phyloP scores from a whole-genome alignment of 2,888 invertebrate species.

The Lasioglossum pauxillum region DNA sequence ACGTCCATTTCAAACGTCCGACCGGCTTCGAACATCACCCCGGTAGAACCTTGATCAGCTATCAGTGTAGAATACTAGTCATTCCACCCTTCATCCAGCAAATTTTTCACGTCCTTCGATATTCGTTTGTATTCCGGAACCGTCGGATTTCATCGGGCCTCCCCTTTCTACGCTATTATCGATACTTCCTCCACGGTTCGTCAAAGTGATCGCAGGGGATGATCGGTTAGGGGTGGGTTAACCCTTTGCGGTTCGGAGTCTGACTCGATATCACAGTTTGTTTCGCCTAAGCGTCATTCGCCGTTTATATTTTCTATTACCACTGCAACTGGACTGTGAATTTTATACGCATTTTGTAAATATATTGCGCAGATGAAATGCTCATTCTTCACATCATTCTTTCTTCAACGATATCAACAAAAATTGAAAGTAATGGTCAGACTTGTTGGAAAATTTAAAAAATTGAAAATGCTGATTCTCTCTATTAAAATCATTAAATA shows the following conservation, averaged over 20 bases:
- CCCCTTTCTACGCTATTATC: background rate
- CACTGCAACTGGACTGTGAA: background rate
- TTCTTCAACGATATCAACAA: too few species aligned
- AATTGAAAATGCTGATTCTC: too few species aligned
- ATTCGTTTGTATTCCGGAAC: conserved; percentile 7
- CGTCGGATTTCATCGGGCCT: conserved; percentile 1
- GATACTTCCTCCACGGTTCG: background rate
- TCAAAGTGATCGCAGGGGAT: conserved; percentile 10
- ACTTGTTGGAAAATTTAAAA: too few species aligned
- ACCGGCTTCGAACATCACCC: background rate
- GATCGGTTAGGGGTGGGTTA: background rate
- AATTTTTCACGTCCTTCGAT: background rate
- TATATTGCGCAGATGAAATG: too few species aligned
- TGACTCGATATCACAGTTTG: background rate
- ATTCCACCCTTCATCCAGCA: background rate
- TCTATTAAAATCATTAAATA: too few species aligned
- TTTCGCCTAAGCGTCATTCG: background rate
- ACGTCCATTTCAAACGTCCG: background rate
- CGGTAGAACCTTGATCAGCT: background rate
- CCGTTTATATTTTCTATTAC: background rate
- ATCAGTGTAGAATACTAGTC: background rate
- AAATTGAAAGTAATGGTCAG: too few species aligned
- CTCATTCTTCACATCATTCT: too few species aligned
- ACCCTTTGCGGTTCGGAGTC: background rate
- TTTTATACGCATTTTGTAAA: too few species aligned